Evolutionary conservation across 2,113 vertebrate species (phyloP), one percentile per base, ranked within the genome.

Genomic region (Nesogale talazaci): DNA sequence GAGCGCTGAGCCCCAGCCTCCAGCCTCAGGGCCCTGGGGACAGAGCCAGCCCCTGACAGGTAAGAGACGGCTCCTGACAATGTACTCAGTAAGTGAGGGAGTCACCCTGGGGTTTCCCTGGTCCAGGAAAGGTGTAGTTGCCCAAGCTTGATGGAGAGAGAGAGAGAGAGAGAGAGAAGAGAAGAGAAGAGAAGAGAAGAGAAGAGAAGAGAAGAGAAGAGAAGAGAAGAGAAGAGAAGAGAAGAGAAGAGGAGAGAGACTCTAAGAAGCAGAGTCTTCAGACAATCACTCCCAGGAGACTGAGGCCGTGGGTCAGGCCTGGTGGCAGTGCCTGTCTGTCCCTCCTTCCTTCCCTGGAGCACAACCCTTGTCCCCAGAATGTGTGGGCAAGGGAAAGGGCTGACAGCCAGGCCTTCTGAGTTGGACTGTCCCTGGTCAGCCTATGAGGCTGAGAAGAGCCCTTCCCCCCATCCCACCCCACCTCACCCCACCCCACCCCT

Each of bases 41-140:
- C 0, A 2, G n/a, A 80, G 23, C 23, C 61, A 19, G 63, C 52
- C 12, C 61, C 6, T 1, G 1, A 6, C 1, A 17, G 0, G 36
- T 17, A 22, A 31, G 19, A 3, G 7, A 19, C 34, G 76, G 82
- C 67, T 36, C 31, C 76, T 63, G 31, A 36, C 52, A 2, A 2
- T 61, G 23, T 31, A 0, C 81, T 29, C 65, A 1, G 7, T 34
- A 7, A 52, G 22, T 0, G 75, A 78, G 15, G 65, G 29, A 2
- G 15, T 8, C 8, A 27, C 31, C 5, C 14, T 1, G 36, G 42
- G 19, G 46, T 52, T 11, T 80, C 34, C n/a, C 36, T 12, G 1
- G 56, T 10, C 20, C 38, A 42, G 56, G 10, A 34, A 42, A 42
- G n/a, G 0, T 34, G 27, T 65, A 31, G 5, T 2, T 6, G 38